Percentiles rank a stretch among this genome's conserved stretches.
phyloP scores from a whole-genome alignment of 1,140 invertebrate species.

The Listronotus bonariensis region DNA sequence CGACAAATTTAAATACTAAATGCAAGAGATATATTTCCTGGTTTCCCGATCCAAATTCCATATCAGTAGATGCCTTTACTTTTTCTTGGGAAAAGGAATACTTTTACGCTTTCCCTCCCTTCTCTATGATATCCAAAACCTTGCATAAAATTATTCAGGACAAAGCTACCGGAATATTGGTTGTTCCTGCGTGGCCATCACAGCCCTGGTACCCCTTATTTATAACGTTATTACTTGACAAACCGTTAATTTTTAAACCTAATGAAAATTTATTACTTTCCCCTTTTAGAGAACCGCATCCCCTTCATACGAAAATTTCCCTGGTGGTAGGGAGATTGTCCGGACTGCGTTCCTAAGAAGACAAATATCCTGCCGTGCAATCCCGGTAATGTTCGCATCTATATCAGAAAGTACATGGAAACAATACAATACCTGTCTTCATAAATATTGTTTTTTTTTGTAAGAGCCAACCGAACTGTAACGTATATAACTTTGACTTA shows the following conservation, averaged over 20 bases:
- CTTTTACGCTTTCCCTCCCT: conserved; percentile 48
- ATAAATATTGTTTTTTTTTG: neutral
- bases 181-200: conserved; percentile 49
- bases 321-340: conserved; percentile 45
- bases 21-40: conserved; percentile 14
- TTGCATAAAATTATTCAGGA: conserved; percentile 45
- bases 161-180: conserved; percentile 41
- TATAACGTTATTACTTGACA: conserved; percentile 29
- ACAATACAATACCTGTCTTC: neutral
- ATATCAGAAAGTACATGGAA: conserved; percentile 6
- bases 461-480: neutral
- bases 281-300: conserved; percentile 38
- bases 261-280: conserved; percentile 32
- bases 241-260: conserved; percentile 34
- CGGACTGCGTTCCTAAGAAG: conserved; percentile 29
- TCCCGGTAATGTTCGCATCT: conserved; percentile 1
- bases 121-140: conserved; percentile 36
- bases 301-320: conserved; percentile 40
- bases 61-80: conserved; percentile 43
- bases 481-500: conserved; percentile 1
- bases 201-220: conserved; percentile 37
- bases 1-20: conserved; percentile 15
- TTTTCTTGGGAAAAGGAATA: conserved; percentile 9
- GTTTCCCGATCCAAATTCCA: conserved; percentile 22
- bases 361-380: neutral